These are phyloP conservation scores for Empidonax alnorum DNA, from an alignment of 2,113 vertebrate genomes.

Conservation along the genomic window DNA sequence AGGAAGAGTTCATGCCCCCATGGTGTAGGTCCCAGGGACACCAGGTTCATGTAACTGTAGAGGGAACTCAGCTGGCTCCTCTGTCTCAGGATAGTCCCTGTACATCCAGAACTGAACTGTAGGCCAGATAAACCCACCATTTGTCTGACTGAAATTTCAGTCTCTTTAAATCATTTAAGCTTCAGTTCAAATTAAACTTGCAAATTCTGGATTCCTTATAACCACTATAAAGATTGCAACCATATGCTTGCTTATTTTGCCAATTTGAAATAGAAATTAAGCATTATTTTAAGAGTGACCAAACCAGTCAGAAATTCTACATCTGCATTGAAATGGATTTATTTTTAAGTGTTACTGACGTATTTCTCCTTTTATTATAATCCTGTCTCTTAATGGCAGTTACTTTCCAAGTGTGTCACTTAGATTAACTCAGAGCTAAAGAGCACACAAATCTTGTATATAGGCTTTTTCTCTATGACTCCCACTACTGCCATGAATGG, in stretches of 20 bases:
- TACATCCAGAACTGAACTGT: background rate
- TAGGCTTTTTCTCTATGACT: background rate
- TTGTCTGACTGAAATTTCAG: slow-evolving; percentile 20
- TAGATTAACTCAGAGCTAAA: background rate
- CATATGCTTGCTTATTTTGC: slow-evolving; percentile 57
- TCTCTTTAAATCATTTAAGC: slow-evolving; percentile 24
- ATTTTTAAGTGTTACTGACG: slow-evolving; percentile 38
- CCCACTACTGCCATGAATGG: background rate
- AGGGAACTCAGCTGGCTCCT: background rate
- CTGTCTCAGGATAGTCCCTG: background rate
- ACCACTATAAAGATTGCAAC: slow-evolving; percentile 35
- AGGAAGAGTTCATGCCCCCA: background rate
- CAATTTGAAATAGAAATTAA: slow-evolving; percentile 38
- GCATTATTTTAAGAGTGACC: slow-evolving; percentile 22
- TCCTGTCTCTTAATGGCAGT: slow-evolving; percentile 23
- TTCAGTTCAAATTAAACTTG: background rate
- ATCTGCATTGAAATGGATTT: background rate
- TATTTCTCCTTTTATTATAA: slow-evolving; percentile 46
- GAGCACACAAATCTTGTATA: background rate
- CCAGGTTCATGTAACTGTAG: background rate
- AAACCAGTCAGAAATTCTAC: slow-evolving; percentile 18
- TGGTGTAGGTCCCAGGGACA: background rate
- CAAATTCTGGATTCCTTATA: slow-evolving; percentile 32
- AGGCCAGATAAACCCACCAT: background rate
- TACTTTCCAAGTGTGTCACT: slow-evolving; percentile 8